Evolutionary conservation across 2,888 invertebrate species (phyloP).

Genomic region (Branchipolynoe longqiensis): DNA sequence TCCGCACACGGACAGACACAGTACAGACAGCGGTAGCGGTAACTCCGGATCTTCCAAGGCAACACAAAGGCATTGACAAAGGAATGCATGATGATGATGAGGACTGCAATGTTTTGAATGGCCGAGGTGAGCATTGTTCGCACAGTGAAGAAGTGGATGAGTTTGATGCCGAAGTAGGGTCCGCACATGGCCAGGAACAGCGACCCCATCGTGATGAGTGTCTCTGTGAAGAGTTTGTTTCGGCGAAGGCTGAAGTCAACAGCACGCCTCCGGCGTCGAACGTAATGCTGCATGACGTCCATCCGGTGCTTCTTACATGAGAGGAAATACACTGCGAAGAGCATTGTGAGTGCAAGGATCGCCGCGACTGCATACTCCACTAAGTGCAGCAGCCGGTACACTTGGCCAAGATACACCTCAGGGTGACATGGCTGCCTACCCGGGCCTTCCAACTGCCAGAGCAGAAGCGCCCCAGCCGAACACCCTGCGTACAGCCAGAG

Average conservation of each 20-base stretch:
- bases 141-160: constrained; percentile 15
- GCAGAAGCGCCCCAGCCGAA: constrained; percentile 32
- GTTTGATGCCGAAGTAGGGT: constrained; percentile 9
- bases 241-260: constrained; percentile 37
- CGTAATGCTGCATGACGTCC: neutral
- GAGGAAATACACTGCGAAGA: neutral
- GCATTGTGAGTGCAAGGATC: neutral
- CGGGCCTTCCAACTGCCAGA: constrained; percentile 19
- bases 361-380: constrained; percentile 8
- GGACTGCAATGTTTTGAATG: constrained; percentile 32
- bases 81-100: constrained; percentile 39
- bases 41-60: constrained; percentile 41
- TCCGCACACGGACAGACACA: constrained; percentile 26
- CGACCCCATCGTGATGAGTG: neutral
- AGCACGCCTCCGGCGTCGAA: constrained; percentile 16
- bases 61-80: constrained; percentile 48
- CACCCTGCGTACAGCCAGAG: constrained; percentile 56
- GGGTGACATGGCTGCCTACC: constrained; percentile 1
- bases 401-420: constrained; percentile 3
- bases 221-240: constrained; percentile 39
- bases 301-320: constrained; percentile 22
- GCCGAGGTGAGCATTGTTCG: constrained; percentile 35
- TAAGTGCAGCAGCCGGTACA: constrained; percentile 22
- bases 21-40: constrained; percentile 51
- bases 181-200: constrained; percentile 50